Conservation (phyloP, 2,797 vertebrate genomes). For the Ptychadena robeensis region DNA sequence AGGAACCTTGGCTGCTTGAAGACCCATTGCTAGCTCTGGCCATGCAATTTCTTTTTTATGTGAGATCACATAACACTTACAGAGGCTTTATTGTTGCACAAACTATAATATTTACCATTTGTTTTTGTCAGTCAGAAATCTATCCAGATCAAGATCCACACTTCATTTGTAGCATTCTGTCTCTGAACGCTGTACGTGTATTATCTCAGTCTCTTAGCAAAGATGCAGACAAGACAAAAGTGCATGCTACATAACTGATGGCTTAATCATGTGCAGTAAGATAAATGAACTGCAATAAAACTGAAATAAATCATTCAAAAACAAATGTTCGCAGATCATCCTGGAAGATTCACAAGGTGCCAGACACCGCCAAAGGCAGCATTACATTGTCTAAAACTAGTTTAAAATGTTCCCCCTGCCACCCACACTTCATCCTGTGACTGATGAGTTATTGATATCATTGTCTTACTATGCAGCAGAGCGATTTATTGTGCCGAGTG, state of each 20-base stretch:
- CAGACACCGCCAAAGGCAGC: slow-evolving; percentile 42
- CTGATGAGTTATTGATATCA: slow-evolving; percentile 43
- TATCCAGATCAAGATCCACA: slow-evolving; percentile 14
- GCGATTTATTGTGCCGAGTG: slow-evolving; percentile 22
- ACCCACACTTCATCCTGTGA: slow-evolving; percentile 33
- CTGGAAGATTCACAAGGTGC: slow-evolving; percentile 44
- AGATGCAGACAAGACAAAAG: slow-evolving; percentile 23
- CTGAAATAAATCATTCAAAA: slow-evolving; percentile 54
- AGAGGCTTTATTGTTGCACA: neutral
- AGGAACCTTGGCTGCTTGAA: neutral
- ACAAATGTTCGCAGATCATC: slow-evolving; percentile 42
- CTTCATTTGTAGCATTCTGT: slow-evolving; percentile 7
- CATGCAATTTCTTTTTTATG: neutral
- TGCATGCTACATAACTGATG: slow-evolving; percentile 48
- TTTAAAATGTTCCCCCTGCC: slow-evolving; percentile 38
- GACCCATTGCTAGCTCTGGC: neutral
- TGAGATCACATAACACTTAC: neutral
- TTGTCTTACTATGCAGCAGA: slow-evolving; percentile 20
- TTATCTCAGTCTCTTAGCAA: slow-evolving; percentile 19
- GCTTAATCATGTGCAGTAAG: slow-evolving; percentile 37
- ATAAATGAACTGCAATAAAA: slow-evolving; percentile 50
- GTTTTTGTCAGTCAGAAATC: neutral
- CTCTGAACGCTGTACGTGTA: slow-evolving; percentile 8
- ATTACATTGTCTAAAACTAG: slow-evolving; percentile 38
- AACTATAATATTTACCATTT: neutral